Conservation (phyloP, 2,113 vertebrate genomes). For the Furnarius figulus region DNA sequence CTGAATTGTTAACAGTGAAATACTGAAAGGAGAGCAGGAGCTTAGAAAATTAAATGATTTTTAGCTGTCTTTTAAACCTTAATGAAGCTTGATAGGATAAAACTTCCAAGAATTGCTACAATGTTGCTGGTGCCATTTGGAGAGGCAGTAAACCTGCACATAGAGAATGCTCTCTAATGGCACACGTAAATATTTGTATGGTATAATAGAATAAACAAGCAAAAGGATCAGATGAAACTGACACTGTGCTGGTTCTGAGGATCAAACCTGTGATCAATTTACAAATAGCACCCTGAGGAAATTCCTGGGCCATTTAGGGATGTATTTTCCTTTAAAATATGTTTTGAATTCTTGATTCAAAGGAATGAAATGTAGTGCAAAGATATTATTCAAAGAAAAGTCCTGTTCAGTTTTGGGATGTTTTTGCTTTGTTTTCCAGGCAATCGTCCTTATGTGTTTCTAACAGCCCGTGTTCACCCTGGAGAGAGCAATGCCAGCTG, state of each 20-base stretch:
- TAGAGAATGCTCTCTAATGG: background rate
- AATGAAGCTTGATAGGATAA: background rate
- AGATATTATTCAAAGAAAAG: background rate
- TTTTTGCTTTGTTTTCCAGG: slow-evolving; percentile 65
- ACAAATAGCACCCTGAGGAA: background rate
- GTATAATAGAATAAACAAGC: background rate
- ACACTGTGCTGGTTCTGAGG: background rate
- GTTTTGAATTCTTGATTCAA: background rate
- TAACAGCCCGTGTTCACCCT: slow-evolving; percentile 88
- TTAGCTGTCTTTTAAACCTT: background rate
- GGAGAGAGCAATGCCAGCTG: slow-evolving; percentile 94
- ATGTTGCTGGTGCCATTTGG: background rate
- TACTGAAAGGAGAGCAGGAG: background rate
- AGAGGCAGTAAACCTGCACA: background rate
- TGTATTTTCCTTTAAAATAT: background rate
- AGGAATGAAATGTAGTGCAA: background rate
- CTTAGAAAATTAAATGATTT: background rate
- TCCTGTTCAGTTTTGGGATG: background rate
- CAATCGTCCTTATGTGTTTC: slow-evolving; percentile 83
- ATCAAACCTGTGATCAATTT: background rate
- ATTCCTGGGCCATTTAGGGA: background rate
- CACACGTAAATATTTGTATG: background rate
- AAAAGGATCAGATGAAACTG: background rate
- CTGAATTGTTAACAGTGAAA: background rate
- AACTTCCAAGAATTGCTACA: background rate